These are phyloP conservation scores for Gibbula magus DNA, from an alignment of 2,888 invertebrate genomes.

Conservation along the genomic window DNA sequence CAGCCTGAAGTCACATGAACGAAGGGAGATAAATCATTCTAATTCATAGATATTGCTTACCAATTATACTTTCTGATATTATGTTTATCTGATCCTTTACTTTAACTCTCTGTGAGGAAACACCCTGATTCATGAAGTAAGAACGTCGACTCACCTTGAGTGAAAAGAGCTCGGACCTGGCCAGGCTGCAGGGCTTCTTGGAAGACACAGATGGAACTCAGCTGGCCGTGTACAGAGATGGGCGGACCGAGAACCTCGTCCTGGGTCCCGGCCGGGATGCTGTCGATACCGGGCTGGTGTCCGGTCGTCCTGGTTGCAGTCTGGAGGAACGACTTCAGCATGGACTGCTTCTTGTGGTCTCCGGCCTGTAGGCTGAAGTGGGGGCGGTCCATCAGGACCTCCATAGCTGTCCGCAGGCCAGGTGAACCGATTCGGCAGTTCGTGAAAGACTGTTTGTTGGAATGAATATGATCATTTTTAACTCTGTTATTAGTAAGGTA, in stretches of 20 bases:
- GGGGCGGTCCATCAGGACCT: constrained; percentile 30
- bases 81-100: too few relatives aligned
- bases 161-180: constrained; percentile 74
- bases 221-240: constrained; percentile 77
- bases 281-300: constrained; percentile 78
- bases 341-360: constrained; percentile 49
- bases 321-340: constrained; percentile 51
- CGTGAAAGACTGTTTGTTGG: constrained; percentile 29
- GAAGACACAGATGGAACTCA: constrained; percentile 78
- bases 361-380: constrained; percentile 28
- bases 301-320: constrained; percentile 56
- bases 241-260: constrained; percentile 79
- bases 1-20: too few relatives aligned
- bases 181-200: constrained; percentile 73
- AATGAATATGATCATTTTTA: too few relatives aligned
- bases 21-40: too few relatives aligned
- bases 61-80: too few relatives aligned
- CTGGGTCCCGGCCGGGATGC: constrained; percentile 78
- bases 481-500: too few relatives aligned
- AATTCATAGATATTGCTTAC: too few relatives aligned
- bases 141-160: constrained; percentile 72
- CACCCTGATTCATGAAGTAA: too few relatives aligned
- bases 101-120: too few relatives aligned
- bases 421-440: constrained; percentile 53
- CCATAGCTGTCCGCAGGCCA: constrained; percentile 37